Evolutionary conservation across 2,113 vertebrate genomes (phyloP), one percentile per base, ranked within the genome.

Genomic region (Rhinolophus ferrumequinum): DNA sequence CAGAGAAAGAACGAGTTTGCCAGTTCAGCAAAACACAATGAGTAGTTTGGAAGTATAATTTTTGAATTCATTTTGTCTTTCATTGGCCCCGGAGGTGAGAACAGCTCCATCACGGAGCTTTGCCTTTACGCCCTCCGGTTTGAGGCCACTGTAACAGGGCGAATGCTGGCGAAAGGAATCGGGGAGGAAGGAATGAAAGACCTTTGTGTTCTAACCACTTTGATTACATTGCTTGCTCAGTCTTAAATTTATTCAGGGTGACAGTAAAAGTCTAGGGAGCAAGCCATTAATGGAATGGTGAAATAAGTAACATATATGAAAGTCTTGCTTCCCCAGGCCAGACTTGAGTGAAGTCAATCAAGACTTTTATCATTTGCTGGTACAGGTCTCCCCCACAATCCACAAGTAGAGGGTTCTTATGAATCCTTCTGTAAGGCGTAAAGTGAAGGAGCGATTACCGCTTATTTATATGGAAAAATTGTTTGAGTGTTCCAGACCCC

Each of bases 31-130:
- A 92, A 88, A 89, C 84, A 81, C 79, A 47, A 30, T 24, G 85
- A 93, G 85, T 76, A 75, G 66, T 96, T 95, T 64, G 96, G 93
- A 98, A 98, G 97, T 94, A 83, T 18, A 96, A 83, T 84, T 96
- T 90, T 97, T 95, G 81, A 94, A 96, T 87, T 81, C 72, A 60
- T 94, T 97, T 87, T 93, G 90, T 96, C 90, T 96, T 26, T 0
- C 0, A 13, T 66, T 80, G 93, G 56, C 79, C 80, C 95, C 82
- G 76, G 35, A 87, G 87, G 92, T 95, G 88, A 93, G 82, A 94
- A 82, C 93, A 69, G 47, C 54, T 24, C 38, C 4, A 8, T 2
- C 24, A 30, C 47, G 77, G 64, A 6, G 28, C n/a, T 60, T 82
- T 76, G 26, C 30, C 72, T 95, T 16, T 28, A 26, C 14, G 14